Conservation (phyloP, 1,140 invertebrate species). For the Bombus impatiens region DNA sequence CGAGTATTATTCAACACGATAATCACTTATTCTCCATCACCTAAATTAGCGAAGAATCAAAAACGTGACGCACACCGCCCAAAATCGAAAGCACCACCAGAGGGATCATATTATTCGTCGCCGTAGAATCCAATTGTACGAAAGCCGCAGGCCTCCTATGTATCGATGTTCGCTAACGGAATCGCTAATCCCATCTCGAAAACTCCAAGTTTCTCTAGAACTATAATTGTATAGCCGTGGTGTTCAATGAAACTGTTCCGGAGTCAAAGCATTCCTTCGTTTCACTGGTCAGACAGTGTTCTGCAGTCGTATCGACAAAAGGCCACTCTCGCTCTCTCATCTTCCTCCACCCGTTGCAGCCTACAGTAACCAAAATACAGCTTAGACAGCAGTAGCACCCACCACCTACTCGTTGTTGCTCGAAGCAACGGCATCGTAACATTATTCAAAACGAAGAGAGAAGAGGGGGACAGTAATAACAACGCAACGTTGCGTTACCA, state of each 20-base stretch:
- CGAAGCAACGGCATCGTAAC: constrained; percentile 41
- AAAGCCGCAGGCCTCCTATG: constrained; percentile 18
- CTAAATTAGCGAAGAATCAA: too few relatives aligned
- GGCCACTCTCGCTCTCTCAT: constrained; percentile 25
- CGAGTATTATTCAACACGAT: too few relatives aligned
- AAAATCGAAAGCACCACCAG: background rate
- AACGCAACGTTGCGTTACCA: constrained; percentile 24
- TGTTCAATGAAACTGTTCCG: constrained; percentile 46
- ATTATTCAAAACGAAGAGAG: constrained; percentile 40
- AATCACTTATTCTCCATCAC: background rate
- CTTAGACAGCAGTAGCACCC: background rate
- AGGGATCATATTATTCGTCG: constrained; percentile 12
- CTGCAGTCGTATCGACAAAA: constrained; percentile 60
- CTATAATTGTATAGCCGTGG: constrained; percentile 58
- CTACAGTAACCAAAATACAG: constrained; percentile 14
- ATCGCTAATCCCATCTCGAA: constrained; percentile 58
- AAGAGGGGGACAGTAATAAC: background rate
- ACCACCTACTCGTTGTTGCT: background rate
- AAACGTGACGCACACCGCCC: background rate
- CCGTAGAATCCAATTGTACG: constrained; percentile 37
- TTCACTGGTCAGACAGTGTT: constrained; percentile 35
- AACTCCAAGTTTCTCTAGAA: constrained; percentile 61
- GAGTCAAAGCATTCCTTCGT: constrained; percentile 67
- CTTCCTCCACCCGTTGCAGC: background rate
- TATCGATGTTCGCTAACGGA: constrained; percentile 51